A percentile compares a stretch with the other conserved stretches of the same genome.
These are phyloP conservation scores for Phylloscopus trochilus DNA, from an alignment of 2,113 vertebrate species.

Conservation along the genomic window DNA sequence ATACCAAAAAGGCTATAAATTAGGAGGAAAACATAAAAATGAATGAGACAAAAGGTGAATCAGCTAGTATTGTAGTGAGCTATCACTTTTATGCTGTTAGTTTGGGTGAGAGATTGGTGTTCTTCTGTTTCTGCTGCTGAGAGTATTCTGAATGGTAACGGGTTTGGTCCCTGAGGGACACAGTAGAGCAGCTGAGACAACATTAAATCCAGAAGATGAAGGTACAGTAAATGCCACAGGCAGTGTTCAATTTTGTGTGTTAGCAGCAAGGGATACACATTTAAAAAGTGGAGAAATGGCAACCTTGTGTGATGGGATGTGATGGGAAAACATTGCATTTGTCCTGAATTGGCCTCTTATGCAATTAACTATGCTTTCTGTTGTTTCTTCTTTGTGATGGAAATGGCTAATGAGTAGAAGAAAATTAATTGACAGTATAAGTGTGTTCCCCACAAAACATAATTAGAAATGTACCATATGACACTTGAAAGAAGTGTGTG, in stretches of 20 bases:
- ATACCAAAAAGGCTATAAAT: neutral
- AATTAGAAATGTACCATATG: neutral
- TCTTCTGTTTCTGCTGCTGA: slow-evolving; percentile 32
- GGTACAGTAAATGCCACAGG: slow-evolving; percentile 55
- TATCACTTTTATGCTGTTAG: slow-evolving; percentile 30
- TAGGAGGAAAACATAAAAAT: slow-evolving; percentile 21
- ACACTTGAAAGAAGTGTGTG: neutral
- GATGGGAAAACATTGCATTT: slow-evolving; percentile 31
- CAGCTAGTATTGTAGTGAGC: neutral
- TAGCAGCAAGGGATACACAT: slow-evolving; percentile 59
- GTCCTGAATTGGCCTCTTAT: slow-evolving; percentile 29
- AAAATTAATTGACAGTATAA: neutral
- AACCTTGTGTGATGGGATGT: slow-evolving; percentile 60
- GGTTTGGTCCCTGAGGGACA: slow-evolving; percentile 42
- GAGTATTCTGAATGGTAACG: slow-evolving; percentile 41
- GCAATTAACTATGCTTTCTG: slow-evolving; percentile 20
- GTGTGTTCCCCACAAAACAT: neutral
- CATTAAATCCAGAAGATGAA: slow-evolving; percentile 65
- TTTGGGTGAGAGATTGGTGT: slow-evolving; percentile 27
- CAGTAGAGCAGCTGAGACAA: slow-evolving; percentile 61
- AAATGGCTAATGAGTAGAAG: neutral
- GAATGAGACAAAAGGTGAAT: neutral
- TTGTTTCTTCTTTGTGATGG: neutral
- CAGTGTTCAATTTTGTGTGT: slow-evolving; percentile 47
- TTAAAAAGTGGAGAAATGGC: slow-evolving; percentile 52